Evolutionary conservation across 2,888 invertebrate genomes (phyloP).

Genomic region (Andrena bucephala): DNA sequence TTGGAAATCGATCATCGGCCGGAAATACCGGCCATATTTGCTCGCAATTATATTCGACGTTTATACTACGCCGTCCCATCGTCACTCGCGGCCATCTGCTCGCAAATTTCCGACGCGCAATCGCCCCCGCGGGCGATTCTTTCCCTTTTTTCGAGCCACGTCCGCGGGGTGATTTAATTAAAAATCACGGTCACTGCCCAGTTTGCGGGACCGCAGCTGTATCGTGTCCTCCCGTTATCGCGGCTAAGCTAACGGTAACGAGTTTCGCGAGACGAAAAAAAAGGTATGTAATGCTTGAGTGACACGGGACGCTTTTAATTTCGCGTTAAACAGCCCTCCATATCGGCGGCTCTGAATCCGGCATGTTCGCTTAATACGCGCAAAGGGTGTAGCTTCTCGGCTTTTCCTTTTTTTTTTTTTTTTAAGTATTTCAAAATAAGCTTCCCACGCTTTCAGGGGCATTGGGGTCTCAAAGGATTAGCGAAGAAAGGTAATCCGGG

Average conservation of each 20-base stretch:
- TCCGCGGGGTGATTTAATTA: conserved; percentile 52
- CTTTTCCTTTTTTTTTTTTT: background rate
- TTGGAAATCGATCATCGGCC: conserved; percentile 68
- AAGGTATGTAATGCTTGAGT: conserved; percentile 2
- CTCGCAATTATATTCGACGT: conserved; percentile 65
- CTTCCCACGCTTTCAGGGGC: background rate
- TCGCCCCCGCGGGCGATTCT: background rate
- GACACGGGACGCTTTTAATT: conserved; percentile 50
- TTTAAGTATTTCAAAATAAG: background rate
- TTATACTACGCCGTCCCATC: background rate
- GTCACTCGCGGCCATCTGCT: conserved; percentile 16
- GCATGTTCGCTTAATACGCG: background rate
- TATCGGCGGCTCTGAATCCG: conserved; percentile 3
- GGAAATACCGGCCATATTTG: conserved; percentile 63
- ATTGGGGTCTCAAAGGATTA: background rate
- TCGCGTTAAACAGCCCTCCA: conserved; percentile 36
- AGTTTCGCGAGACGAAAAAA: background rate
- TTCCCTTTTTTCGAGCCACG: background rate
- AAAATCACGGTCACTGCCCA: conserved; percentile 44
- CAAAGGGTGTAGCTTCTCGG: background rate
- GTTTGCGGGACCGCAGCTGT: background rate
- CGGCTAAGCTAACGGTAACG: conserved; percentile 41
- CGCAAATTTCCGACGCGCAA: conserved; percentile 50
- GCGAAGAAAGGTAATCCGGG: background rate
- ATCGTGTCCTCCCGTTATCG: conserved; percentile 41